Evolutionary conservation across 1,140 invertebrate species (phyloP), one percentile per base, ranked within the genome.

Genomic region (Uloborus diversus): DNA sequence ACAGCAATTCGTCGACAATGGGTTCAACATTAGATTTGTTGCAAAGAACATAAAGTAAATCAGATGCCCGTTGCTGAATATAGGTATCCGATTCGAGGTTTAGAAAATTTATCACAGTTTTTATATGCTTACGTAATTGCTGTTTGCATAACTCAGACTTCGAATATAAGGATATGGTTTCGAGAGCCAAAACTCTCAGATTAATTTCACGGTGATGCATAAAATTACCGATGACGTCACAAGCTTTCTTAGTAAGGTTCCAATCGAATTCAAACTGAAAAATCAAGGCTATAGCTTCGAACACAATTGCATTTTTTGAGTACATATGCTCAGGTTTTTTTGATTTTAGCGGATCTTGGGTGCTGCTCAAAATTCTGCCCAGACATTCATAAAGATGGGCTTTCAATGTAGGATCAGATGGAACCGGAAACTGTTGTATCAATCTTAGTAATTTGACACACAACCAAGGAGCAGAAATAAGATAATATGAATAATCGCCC

Each of bases 291-390:
- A 99, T 99, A 20, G 98, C 98, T 90, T 99, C 98, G 89, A 99
- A 99, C 1, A 99, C 89, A 17, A 99, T 97, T 49, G 98, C 97
- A 89, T 99, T 99, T 87, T 99, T 99, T 49, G 98, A 97, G 90
- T 99, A 99, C 25, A 97, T 98, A 88, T 99, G 98, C 89, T 99
- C 98, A 59, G 99, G 96, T 88, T 99, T 99, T 88, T 99, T 99
- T 25, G 97, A 99, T 87, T 99, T 99, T 33, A 97, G 97, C 69
- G 98, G 96, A 86, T 99, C 98, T 88, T 99, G 97, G 23, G 97
- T 97, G 90, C 99, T 99, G 86, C 99, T 99, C 82, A 99, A 90
- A 85, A 99, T 99, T 14, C 96, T 98, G 88, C 99, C 98, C 83
- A 99, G 88, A 85, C 97, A 99, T 89, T 99, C 98, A 84, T 97